Evolutionary conservation across 2,888 invertebrate species (phyloP).

Genomic region (Cheilosia grossa): DNA sequence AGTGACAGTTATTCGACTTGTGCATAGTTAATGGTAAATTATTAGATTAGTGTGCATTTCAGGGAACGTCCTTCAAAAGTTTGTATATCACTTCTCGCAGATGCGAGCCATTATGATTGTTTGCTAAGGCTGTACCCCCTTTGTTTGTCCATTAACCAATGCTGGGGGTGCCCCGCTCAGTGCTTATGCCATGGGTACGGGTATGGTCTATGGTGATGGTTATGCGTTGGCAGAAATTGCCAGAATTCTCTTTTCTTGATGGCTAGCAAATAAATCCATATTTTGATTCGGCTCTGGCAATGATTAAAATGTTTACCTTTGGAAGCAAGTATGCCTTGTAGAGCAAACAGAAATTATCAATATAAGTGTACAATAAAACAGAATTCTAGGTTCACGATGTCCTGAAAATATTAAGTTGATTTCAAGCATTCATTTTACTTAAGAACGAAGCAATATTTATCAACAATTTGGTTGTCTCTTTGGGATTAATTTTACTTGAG

Average conservation of each 20-base stretch:
- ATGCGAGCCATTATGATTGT: slow-evolving; percentile 20
- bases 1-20: slow-evolving; percentile 59
- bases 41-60: slow-evolving; percentile 54
- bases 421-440: too few species aligned
- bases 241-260: slow-evolving; percentile 8
- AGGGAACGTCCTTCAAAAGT: slow-evolving; percentile 53
- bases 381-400: too few species aligned
- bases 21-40: slow-evolving; percentile 48
- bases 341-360: too few species aligned
- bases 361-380: too few species aligned
- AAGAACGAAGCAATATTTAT: too few species aligned
- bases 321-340: too few species aligned
- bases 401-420: too few species aligned
- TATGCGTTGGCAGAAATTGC: slow-evolving; percentile 15
- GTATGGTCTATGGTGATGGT: not conserved
- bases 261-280: slow-evolving; percentile 5
- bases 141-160: slow-evolving; percentile 15
- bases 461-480: too few species aligned
- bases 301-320: not conserved
- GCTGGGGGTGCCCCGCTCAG: not conserved
- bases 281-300: not conserved
- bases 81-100: slow-evolving; percentile 46
- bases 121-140: slow-evolving; percentile 27
- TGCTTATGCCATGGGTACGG: not conserved
- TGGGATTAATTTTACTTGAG: too few species aligned